phyloP scores from a whole-genome alignment of 1,140 invertebrate genomes.

The Atopsyche davidsoni region DNA sequence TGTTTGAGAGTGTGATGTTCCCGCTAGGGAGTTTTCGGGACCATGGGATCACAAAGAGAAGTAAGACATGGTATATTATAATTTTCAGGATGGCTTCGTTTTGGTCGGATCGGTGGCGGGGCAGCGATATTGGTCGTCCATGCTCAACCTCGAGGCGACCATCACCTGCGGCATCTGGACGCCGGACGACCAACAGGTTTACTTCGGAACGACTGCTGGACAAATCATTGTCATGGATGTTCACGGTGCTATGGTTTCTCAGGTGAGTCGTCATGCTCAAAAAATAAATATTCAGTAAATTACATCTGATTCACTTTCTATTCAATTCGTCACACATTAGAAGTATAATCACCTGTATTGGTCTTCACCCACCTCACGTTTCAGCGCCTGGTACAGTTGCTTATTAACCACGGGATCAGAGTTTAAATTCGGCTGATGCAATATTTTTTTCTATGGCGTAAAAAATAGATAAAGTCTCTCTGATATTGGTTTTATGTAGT shows the following conservation, averaged over 20 bases:
- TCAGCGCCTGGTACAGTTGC: no score
- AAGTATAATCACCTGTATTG: neutral
- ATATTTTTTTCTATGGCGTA: no score
- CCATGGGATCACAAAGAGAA: no score
- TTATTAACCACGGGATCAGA: no score
- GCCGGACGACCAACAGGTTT: slow-evolving; percentile 94
- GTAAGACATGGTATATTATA: neutral
- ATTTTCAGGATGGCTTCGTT: slow-evolving; percentile 84
- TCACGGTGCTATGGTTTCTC: slow-evolving; percentile 89
- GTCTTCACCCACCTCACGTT: neutral
- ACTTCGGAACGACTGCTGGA: slow-evolving; percentile 90
- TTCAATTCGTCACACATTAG: neutral
- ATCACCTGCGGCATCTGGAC: slow-evolving; percentile 97
- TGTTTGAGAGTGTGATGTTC: no score
- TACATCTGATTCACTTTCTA: neutral
- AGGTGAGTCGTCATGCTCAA: no score
- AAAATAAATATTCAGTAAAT: no score
- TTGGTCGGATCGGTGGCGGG: slow-evolving; percentile 94
- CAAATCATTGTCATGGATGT: slow-evolving; percentile 95
- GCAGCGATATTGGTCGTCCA: slow-evolving; percentile 97
- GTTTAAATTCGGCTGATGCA: no score
- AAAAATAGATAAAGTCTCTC: no score
- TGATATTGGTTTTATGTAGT: no score
- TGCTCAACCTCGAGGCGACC: slow-evolving; percentile 87
- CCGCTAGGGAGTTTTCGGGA: no score